These are phyloP conservation scores for Agonopterix arenella DNA, from an alignment of 2,888 invertebrate species.

Conservation along the genomic window DNA sequence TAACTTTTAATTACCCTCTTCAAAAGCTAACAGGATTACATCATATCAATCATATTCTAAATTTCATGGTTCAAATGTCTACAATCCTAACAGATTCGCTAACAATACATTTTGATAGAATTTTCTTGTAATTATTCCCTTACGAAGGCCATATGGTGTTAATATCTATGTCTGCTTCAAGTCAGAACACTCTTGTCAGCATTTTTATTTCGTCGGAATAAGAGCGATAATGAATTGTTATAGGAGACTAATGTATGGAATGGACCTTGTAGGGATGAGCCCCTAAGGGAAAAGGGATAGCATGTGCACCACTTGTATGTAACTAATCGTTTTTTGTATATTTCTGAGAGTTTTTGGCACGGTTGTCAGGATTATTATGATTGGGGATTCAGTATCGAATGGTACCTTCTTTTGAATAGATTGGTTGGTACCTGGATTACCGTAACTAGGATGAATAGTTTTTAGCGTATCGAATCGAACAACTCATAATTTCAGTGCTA, in stretches of 20 bases:
- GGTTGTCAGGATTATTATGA: slow-evolving; percentile 21
- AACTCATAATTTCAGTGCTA: no score
- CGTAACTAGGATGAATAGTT: no score
- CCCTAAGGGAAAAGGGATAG: slow-evolving; percentile 25
- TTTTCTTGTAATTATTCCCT: slow-evolving; percentile 53
- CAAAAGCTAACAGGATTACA: slow-evolving; percentile 2
- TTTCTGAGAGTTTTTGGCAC: slow-evolving; percentile 24
- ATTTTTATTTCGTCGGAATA: no score
- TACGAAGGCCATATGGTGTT: slow-evolving; percentile 63
- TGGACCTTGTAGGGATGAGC: slow-evolving; percentile 4
- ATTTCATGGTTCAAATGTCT: slow-evolving; percentile 58
- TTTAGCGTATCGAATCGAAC: no score
- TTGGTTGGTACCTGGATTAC: no score
- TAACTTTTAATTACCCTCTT: no score
- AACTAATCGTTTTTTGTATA: slow-evolving; percentile 57
- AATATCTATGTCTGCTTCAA: slow-evolving; percentile 18
- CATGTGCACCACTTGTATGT: slow-evolving; percentile 61
- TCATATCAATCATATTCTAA: slow-evolving; percentile 28
- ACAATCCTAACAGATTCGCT: slow-evolving; percentile 30
- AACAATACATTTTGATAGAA: slow-evolving; percentile 36
- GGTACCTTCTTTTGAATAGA: no score
- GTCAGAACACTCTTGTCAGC: slow-evolving; percentile 17
- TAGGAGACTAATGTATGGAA: no score
- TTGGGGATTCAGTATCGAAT: no score
- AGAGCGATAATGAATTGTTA: no score